These are phyloP conservation scores for Rhinolophus sinicus DNA, from an alignment of 2,113 vertebrate genomes.

Conservation along the genomic window DNA sequence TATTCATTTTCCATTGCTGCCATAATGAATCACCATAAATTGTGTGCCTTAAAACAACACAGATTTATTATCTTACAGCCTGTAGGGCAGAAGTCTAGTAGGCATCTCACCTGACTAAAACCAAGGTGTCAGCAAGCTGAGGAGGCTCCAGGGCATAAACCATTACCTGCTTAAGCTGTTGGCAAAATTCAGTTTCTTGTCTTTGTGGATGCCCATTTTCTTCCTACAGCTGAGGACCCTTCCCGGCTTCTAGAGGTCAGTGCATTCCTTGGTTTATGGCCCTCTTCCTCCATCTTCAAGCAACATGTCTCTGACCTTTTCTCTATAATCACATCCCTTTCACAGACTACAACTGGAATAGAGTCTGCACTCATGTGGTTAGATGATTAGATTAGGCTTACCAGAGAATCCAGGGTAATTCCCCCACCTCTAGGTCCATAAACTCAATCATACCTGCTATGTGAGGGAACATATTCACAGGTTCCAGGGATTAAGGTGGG, in stretches of 20 bases:
- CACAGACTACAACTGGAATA: neutral
- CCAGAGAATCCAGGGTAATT: neutral
- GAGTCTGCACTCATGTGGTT: neutral
- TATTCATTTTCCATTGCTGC: neutral
- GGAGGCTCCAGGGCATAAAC: neutral
- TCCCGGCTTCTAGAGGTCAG: neutral
- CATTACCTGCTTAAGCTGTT: neutral
- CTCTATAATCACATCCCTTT: neutral
- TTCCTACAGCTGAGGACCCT: neutral
- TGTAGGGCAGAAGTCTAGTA: neutral
- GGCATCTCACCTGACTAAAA: neutral
- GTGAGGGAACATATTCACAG: neutral
- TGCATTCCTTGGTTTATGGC: neutral
- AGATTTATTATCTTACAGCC: neutral
- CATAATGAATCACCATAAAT: neutral
- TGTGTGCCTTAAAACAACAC: neutral
- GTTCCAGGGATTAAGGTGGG: neutral
- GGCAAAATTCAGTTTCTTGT: neutral
- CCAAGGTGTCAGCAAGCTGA: neutral
- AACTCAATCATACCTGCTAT: neutral
- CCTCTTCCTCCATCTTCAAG: neutral
- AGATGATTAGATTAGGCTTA: neutral
- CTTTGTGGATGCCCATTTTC: too few relatives aligned
- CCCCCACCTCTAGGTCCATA: neutral
- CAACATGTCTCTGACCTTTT: neutral